Evolutionary conservation across 2,888 invertebrate species (phyloP).

Genomic region (Apodemia zela): DNA sequence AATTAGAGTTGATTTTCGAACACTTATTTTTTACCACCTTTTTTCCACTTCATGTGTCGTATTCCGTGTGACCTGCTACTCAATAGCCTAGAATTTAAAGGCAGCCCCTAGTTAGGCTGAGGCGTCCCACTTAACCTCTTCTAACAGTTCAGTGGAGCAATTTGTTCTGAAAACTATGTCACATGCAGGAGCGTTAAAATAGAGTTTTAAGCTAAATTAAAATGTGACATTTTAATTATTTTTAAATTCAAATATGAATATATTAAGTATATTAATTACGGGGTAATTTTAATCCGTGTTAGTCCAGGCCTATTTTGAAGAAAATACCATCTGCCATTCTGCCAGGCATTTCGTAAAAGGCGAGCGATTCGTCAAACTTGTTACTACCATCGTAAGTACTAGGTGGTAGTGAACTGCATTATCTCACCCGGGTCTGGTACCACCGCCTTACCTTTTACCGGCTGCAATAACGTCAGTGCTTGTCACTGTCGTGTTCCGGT

Average conservation of each 20-base stretch:
- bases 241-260: neutral
- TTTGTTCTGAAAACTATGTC: slow-evolving; percentile 24
- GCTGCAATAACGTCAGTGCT: too few species aligned
- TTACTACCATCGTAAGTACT: too few species aligned
- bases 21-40: neutral
- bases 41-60: slow-evolving; percentile 10
- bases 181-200: slow-evolving; percentile 20
- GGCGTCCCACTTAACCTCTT: slow-evolving; percentile 22
- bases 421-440: too few species aligned
- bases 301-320: too few species aligned
- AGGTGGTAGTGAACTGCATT: too few species aligned
- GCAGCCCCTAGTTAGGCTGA: slow-evolving; percentile 17
- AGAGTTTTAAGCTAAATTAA: neutral
- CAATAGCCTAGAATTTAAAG: slow-evolving; percentile 21
- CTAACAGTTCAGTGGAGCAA: slow-evolving; percentile 17
- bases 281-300: too few species aligned
- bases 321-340: too few species aligned
- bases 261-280: neutral
- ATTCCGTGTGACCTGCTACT: slow-evolving; percentile 10
- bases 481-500: too few species aligned
- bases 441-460: too few species aligned
- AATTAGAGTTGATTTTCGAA: neutral
- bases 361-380: too few species aligned
- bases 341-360: too few species aligned
- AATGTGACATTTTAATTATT: neutral